phyloP scores from a whole-genome alignment of 1,140 invertebrate genomes.

The Drosophila pectinifera region DNA sequence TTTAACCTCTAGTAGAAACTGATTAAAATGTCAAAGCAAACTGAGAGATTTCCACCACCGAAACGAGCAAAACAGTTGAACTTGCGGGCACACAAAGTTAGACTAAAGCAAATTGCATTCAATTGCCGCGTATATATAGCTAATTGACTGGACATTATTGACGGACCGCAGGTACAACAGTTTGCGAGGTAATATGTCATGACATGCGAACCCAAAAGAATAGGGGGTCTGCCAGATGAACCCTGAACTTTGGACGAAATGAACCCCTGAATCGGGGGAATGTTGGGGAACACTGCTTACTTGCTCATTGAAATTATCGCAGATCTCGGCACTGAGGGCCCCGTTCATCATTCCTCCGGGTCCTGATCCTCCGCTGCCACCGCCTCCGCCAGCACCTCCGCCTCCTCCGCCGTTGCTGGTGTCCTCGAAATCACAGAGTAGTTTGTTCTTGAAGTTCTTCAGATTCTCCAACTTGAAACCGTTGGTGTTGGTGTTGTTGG shows the following conservation, averaged over 20 bases:
- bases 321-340: slow-evolving; percentile 78
- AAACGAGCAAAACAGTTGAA: slow-evolving; percentile 12
- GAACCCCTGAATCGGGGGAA: slow-evolving; percentile 5
- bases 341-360: slow-evolving; percentile 77
- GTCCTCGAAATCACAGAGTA: slow-evolving; percentile 83
- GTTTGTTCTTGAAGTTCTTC: slow-evolving; percentile 84
- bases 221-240: slow-evolving; percentile 16
- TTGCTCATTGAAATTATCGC: slow-evolving; percentile 85
- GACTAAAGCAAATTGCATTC: slow-evolving; percentile 58
- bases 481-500: slow-evolving; percentile 84
- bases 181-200: slow-evolving; percentile 9
- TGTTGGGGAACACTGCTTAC: slow-evolving; percentile 61
- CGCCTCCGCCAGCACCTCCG: slow-evolving; percentile 1
- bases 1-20: slow-evolving; percentile 2
- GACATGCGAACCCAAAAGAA: slow-evolving; percentile 24
- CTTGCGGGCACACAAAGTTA: slow-evolving; percentile 21
- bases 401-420: slow-evolving; percentile 14
- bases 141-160: slow-evolving; percentile 68
- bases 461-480: slow-evolving; percentile 83
- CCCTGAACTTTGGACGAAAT: slow-evolving; percentile 54
- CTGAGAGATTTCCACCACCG: background rate
- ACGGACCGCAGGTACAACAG: slow-evolving; percentile 35
- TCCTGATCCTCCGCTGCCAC: slow-evolving; percentile 28
- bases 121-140: slow-evolving; percentile 59
- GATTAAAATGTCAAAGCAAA: slow-evolving; percentile 27